Percentiles rank a stretch among this genome's conserved stretches.
Conservation (phyloP, 2,888 invertebrate species). For the Dynastes grantii region DNA sequence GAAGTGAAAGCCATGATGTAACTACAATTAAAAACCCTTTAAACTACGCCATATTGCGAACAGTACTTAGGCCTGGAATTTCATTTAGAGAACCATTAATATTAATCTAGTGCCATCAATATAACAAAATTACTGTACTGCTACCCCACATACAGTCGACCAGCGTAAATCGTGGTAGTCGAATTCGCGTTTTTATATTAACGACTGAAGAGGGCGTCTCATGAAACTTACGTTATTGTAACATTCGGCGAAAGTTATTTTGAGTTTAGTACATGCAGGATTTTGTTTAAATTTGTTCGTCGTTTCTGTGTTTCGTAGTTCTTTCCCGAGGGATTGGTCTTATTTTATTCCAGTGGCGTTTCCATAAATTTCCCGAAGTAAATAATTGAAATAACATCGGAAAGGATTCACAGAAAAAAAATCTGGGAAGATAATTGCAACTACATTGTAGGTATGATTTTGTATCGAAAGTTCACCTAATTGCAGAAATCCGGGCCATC, state of each 20-base stretch:
- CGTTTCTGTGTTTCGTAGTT: conserved; percentile 30
- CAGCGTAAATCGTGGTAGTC: conserved; percentile 31
- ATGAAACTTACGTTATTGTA: conserved; percentile 55
- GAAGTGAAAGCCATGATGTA: conserved; percentile 32
- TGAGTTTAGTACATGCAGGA: conserved; percentile 54
- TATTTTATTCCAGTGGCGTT: conserved; percentile 34
- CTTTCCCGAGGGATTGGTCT: conserved; percentile 34
- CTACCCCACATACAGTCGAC: conserved; percentile 57
- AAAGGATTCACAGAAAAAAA: background rate
- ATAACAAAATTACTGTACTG: conserved; percentile 67
- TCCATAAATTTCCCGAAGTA: background rate
- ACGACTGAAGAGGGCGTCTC: conserved; percentile 48
- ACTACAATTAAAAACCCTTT: conserved; percentile 66
- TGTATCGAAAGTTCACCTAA: too few relatives aligned
- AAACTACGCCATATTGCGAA: conserved; percentile 64
- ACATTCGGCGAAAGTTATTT: conserved; percentile 61
- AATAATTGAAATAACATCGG: background rate
- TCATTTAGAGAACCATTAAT: conserved; percentile 69
- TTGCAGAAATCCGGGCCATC: too few relatives aligned
- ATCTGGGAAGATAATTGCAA: too few relatives aligned
- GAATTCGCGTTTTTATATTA: conserved; percentile 6
- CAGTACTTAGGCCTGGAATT: conserved; percentile 67
- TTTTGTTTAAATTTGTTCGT: conserved; percentile 49
- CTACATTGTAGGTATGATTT: too few relatives aligned
- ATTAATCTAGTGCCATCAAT: conserved; percentile 70